Base-by-base conservation (phyloP, 2,797 vertebrate species). In the Bradypus variegatus region DNA sequence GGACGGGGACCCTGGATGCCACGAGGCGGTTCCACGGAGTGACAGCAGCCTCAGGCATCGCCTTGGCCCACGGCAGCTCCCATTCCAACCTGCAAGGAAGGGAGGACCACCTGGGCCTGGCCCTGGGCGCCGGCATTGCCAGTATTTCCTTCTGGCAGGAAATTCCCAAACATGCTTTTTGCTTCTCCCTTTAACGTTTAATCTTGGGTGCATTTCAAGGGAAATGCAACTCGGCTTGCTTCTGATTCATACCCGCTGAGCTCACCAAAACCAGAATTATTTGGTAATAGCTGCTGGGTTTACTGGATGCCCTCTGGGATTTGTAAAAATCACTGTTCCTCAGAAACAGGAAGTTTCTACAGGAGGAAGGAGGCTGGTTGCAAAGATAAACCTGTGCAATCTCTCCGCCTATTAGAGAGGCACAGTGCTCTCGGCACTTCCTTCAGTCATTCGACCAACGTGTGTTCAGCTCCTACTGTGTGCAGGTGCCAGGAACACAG, bases 331-430 rank as follows among this genome's bases (percentile, higher is more conserved):
- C 94, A 93, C 94, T 85, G 65, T 96, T 96, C 96, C 90, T 93
- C 93, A 92, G 95, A 96, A 96, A 96, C 95, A 96, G 96, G 96
- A 96, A 96, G 96, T 96, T 95, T 96, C 95, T 38, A 93, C 94
- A 95, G 89, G 91, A 91, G 76, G 94, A 91, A 89, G 89, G 86
- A 93, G 70, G 67, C 78, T 75, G 77, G 76, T 93, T 94, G 80
- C 94, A 92, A 87, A 92, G 93, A 73, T 69, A 88, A 85, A 80
- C 85, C 50, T 86, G 27, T 88, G 92, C 90, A 87, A 88, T 6
- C 86, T 75, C 45, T 65, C 79, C 60, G 33, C 91, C 81, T 62
- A 18, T 76, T 55, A 45, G 93, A 89, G 82, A 65, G n/a, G 13
- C 70, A n/a, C 11, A 0, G 33, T 19, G 58, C 67, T 60, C 9